phyloP scores from a whole-genome alignment of 1,140 invertebrate species.

The Drosophila murphyi region DNA sequence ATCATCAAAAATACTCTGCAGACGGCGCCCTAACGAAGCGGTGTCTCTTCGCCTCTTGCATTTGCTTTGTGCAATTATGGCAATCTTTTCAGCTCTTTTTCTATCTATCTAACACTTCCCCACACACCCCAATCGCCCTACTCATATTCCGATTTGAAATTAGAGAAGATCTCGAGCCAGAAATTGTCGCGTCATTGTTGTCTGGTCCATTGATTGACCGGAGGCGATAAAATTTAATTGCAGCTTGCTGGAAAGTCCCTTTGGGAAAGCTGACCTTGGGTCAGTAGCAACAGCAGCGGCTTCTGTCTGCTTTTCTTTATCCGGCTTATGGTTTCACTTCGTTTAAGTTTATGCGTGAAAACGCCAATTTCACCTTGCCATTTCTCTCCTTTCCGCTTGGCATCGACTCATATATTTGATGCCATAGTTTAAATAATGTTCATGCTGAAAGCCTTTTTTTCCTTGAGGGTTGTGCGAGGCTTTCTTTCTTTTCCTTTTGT shows the following conservation, averaged over 20 bases:
- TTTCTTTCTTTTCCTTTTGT: neutral
- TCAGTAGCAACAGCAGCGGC: neutral
- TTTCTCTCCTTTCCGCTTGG: neutral
- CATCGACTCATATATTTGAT: conserved; percentile 19
- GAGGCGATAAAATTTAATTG: conserved; percentile 29
- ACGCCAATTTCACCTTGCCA: conserved; percentile 22
- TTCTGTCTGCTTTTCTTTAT: conserved; percentile 1
- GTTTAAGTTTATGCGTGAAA: conserved; percentile 22
- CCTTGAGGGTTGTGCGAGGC: conserved; percentile 5
- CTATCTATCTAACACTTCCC: neutral
- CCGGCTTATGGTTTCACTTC: conserved; percentile 13
- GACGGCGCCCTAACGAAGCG: conserved; percentile 51
- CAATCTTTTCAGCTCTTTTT: neutral
- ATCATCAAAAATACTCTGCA: conserved; percentile 55
- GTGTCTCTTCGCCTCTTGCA: conserved; percentile 42
- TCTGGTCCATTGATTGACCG: conserved; percentile 19
- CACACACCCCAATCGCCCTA: neutral
- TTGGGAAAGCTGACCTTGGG: conserved; percentile 21
- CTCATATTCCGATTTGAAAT: neutral
- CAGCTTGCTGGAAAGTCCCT: conserved; percentile 16
- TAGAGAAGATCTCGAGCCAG: neutral
- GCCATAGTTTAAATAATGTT: conserved; percentile 33
- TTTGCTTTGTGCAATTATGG: conserved; percentile 72
- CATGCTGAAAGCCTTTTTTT: conserved; percentile 14
- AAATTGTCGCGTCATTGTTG: conserved; percentile 37